Base-by-base conservation (phyloP, 2,797 vertebrate genomes). In the Phyllotis vaccarum region DNA sequence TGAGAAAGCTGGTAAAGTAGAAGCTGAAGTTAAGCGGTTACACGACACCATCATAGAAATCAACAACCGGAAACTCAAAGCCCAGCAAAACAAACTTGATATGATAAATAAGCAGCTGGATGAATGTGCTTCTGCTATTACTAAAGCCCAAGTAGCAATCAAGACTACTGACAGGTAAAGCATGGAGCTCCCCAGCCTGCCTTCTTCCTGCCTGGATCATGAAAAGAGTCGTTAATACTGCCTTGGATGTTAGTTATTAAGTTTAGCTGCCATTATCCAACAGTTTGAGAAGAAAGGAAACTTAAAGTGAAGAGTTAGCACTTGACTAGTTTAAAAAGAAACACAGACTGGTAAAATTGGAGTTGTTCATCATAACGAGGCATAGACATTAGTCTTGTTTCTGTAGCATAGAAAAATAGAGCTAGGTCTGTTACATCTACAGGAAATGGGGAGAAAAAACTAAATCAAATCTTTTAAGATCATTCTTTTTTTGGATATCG, bases 71-170 rank as follows among this genome's bases (percentile, higher is more conserved):
- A 99, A 99, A 96, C 98, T 99, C 7, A 99, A 99, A 98, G 98
- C 98, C 37, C 99, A 99, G 90, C 99, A 99, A 97, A 99, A 99
- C 98, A 99, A 99, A 96, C 98, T 99, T 1, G 99, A 99, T 97
- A 98, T 98, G 97, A 97, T 99, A 97, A 99, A 98, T 97, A 99
- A 99, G 82, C 99, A 99, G 80, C 98, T 99, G 2, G 99, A 99
- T 64, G 99, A 99, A 34, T 99, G 99, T 88, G 98, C 99, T 54
- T 99, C 99, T 74, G 96, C 98, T 96, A 98, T 99, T 96, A 99
- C 99, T 75, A 99, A 99, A 98, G 99, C 99, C 83, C 99, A 99
- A 92, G 99, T 99, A 97, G 99, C 99, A 37, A 98, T 99, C 98
- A 99, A 98, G 98, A 99, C 99, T 12, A 99, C 99, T 0, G 98